Evolutionary conservation across 2,888 invertebrate genomes (phyloP), one percentile per base, ranked within the genome.

Genomic region (Beris chalybata): DNA sequence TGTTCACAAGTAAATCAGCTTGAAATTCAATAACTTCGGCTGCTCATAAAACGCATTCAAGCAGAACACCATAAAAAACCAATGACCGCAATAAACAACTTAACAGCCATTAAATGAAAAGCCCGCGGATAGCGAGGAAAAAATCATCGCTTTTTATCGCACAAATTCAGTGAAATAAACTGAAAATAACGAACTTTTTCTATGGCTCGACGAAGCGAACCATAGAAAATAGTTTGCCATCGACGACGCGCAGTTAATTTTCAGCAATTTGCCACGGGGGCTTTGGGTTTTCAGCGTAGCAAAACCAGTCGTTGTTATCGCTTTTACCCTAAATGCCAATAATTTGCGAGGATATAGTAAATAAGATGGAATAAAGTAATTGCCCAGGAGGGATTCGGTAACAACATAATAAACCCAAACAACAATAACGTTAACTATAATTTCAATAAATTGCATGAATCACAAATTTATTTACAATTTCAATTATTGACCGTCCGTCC

Each of bases 41-140:
- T 52, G 64, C 13, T 56, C 56, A 55, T 65, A 56, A 65, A 65
- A 65, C 31, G 32, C 44, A 65, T 55, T 65, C 64, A 65, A 65
- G 52, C 43, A 53, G 64, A 67, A 68, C 47, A 55, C 68, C 56
- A 61, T 61, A 66, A 65, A 68, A 68, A 66, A 68, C 66, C 68
- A 66, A 63, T 68, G 68, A 68, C 53, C 63, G 68, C 63, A 56
- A 68, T 66, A 68, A 68, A 68, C 66, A 68, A 68, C 66, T 54
- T 53, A 68, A 66, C 64, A 68, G 65, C 64, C 68, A 63, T 66
- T 56, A 66, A 68, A 68, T 65, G 64, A 56, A 65, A 65, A 65
- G 22, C 13, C 53, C 29, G 9, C 29, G 13, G 12, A 7, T 3
- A 50, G 50, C 29, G 11, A 48, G 48, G 15, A 13, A 29, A 29